These are phyloP conservation scores for Orchesella flavescens DNA, from an alignment of 2,888 invertebrate genomes.

Conservation along the genomic window DNA sequence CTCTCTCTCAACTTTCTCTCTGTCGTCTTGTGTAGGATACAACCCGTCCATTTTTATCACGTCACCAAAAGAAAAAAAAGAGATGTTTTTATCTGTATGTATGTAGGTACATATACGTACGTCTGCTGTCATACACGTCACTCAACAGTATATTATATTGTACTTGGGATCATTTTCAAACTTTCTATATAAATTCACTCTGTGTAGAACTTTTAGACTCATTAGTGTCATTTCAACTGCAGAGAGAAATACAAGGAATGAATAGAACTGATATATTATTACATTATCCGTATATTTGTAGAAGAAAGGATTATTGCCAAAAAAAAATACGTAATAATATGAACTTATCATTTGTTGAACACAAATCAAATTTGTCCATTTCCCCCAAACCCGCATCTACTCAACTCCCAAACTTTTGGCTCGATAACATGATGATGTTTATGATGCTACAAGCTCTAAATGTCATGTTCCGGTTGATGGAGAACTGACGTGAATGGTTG, in stretches of 20 bases:
- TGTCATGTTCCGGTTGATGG: too few species aligned
- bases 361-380: too few species aligned
- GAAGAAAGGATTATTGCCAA: neutral
- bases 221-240: too few species aligned
- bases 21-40: neutral
- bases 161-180: conserved; percentile 2
- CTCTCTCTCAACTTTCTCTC: too few species aligned
- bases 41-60: conserved; percentile 24
- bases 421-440: too few species aligned
- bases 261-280: neutral
- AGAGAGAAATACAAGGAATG: neutral
- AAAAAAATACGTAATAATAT: neutral
- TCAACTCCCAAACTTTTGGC: too few species aligned
- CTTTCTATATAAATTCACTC: neutral
- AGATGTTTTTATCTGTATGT: neutral
- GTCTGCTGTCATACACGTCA: neutral
- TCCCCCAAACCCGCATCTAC: neutral
- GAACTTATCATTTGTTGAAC: too few species aligned
- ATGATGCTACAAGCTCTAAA: too few species aligned
- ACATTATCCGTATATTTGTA: too few species aligned
- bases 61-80: neutral
- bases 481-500: too few species aligned
- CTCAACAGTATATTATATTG: neutral
- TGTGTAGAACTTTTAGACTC: neutral
- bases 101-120: too few species aligned